A percentile compares a stretch with the other conserved stretches of the same genome.
Evolutionary conservation across 2,888 invertebrate species (phyloP).

Genomic region (Punctoribates punctum): DNA sequence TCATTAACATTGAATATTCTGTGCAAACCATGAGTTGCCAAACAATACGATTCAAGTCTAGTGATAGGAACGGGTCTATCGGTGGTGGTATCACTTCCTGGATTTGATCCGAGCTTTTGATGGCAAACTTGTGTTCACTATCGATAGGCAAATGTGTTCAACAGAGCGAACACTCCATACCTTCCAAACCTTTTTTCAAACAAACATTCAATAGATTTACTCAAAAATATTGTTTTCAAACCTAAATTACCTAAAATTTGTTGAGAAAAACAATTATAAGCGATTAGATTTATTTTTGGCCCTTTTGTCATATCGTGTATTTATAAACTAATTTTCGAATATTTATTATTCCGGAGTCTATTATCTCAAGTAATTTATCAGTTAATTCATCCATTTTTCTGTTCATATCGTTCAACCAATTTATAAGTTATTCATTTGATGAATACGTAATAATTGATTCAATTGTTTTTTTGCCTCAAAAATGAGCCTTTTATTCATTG

Average conservation of each 20-base stretch:
- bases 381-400: no score
- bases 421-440: no score
- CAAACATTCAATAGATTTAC: background rate
- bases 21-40: background rate
- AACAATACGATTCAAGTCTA: constrained; percentile 11
- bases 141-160: constrained; percentile 28
- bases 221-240: background rate
- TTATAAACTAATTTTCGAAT: no score
- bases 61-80: background rate
- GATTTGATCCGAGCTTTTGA: constrained; percentile 1
- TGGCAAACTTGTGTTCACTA: constrained; percentile 2
- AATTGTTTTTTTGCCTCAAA: no score
- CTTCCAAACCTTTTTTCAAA: background rate
- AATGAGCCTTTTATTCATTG: no score
- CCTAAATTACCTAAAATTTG: background rate
- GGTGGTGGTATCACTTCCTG: constrained; percentile 25
- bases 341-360: no score
- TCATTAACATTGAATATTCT: constrained; percentile 12
- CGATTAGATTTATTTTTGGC: no score
- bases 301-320: no score
- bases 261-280: no score
- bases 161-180: background rate
- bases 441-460: no score
- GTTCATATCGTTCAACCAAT: no score
- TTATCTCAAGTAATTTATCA: no score